A percentile compares a stretch with the other conserved stretches of the same genome.
Conservation (phyloP, 2,797 vertebrate genomes). For the Sebastes trivittatus region DNA sequence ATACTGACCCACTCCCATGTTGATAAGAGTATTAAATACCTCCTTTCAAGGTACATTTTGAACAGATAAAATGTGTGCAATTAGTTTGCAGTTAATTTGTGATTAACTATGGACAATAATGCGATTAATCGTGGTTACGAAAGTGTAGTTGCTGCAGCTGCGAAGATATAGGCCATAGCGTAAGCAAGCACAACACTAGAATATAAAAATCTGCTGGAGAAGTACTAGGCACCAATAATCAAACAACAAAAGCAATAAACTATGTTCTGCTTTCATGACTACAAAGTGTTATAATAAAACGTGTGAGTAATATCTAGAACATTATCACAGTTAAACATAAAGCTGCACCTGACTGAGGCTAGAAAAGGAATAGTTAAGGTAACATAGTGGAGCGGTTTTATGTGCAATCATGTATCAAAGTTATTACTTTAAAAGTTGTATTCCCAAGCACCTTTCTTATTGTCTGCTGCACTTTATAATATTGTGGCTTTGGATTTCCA, state of each 20-base stretch:
- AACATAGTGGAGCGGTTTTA: background rate
- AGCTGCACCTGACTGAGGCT: background rate
- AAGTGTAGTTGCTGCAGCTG: background rate
- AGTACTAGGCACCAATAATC: background rate
- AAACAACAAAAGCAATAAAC: background rate
- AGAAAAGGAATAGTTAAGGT: background rate
- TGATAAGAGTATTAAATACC: too few species aligned
- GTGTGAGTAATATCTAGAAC: background rate
- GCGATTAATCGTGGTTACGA: too few species aligned
- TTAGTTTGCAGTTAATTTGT: too few species aligned
- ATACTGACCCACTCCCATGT: too few species aligned
- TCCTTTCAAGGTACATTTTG: too few species aligned
- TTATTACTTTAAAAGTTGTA: background rate
- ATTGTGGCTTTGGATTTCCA: background rate
- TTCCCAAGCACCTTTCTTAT: background rate
- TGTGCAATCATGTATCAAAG: background rate
- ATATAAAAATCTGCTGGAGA: background rate
- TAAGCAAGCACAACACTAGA: background rate
- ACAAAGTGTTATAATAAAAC: slow-evolving; percentile 14
- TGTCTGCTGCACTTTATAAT: background rate
- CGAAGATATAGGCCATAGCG: background rate
- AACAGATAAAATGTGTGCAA: too few species aligned
- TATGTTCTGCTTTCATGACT: background rate
- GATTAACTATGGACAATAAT: too few species aligned
- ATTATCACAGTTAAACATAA: background rate